Percentiles rank a stretch among this genome's conserved stretches.
Conservation (phyloP, 2,797 vertebrate species). For the Chrysocyon brachyurus region DNA sequence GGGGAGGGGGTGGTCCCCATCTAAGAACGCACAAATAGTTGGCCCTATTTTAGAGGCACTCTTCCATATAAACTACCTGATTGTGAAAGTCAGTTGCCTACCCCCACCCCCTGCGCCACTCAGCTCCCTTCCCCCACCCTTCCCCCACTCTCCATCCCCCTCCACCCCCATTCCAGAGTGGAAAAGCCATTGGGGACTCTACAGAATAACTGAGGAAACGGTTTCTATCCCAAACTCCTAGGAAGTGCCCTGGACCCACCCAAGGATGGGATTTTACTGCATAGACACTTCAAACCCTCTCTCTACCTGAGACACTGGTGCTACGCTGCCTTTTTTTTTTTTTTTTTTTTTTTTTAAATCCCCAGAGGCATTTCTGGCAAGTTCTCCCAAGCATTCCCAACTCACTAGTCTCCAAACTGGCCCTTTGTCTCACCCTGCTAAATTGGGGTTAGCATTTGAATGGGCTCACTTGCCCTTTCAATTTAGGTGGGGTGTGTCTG, state of each 20-base stretch:
- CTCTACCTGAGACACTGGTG: not conserved
- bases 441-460: conserved; percentile 80
- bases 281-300: not conserved
- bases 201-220: not conserved
- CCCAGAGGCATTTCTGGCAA: conserved; percentile 53
- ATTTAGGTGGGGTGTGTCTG: not conserved
- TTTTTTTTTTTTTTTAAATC: not conserved
- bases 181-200: too few species aligned
- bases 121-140: not conserved
- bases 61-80: not conserved
- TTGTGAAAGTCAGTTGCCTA: conserved; percentile 33
- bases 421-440: conserved; percentile 59
- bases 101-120: not conserved
- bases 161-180: not conserved
- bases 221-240: not conserved
- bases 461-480: not conserved
- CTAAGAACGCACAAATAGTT: not conserved
- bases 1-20: not conserved
- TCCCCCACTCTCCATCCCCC: too few species aligned
- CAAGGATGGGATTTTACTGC: not conserved
- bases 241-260: not conserved
- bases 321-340: not conserved
- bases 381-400: conserved; percentile 52
- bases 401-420: not conserved
- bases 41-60: not conserved